Percentiles rank a stretch among this genome's conserved stretches.
These are phyloP conservation scores for Eilema caniola DNA, from an alignment of 2,888 invertebrate species.

Conservation along the genomic window DNA sequence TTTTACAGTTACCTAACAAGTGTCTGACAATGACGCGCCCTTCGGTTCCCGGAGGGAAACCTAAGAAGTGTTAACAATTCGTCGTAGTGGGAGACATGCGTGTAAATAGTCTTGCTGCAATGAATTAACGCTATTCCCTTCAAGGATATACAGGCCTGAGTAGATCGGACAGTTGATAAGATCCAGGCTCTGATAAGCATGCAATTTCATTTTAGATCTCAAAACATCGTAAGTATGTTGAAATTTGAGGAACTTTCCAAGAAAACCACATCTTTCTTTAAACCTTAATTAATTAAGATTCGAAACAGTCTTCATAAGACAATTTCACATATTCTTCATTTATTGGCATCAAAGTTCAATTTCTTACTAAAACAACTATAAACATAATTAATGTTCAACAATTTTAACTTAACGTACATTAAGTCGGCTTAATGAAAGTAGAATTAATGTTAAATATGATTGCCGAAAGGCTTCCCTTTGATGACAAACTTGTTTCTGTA, in stretches of 20 bases:
- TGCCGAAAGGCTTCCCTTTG: slow-evolving; percentile 50
- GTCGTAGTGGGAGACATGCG: too few relatives aligned
- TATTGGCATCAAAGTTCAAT: slow-evolving; percentile 35
- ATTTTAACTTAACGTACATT: slow-evolving; percentile 50
- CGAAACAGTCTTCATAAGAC: slow-evolving; percentile 27
- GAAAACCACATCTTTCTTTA: slow-evolving; percentile 2
- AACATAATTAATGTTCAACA: slow-evolving; percentile 50
- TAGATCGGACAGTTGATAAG: too few relatives aligned
- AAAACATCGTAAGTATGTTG: neutral
- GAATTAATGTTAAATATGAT: slow-evolving; percentile 52
- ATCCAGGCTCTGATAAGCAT: neutral
- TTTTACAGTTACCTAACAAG: too few relatives aligned
- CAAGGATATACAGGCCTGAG: too few relatives aligned
- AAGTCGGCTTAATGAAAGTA: slow-evolving; percentile 54
- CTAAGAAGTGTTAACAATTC: too few relatives aligned
- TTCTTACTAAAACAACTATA: slow-evolving; percentile 47
- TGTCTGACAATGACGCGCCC: too few relatives aligned
- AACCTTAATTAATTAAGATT: slow-evolving; percentile 3
- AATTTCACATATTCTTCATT: slow-evolving; percentile 39
- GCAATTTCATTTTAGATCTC: neutral
- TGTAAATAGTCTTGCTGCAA: too few relatives aligned
- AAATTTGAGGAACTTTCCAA: neutral
- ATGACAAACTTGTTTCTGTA: slow-evolving; percentile 50
- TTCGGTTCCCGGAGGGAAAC: too few relatives aligned
- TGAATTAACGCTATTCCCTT: too few relatives aligned